A percentile compares a stretch with the other conserved stretches of the same genome.
Evolutionary conservation across 1,140 invertebrate species (phyloP).

Genomic region (Campoletis sonorensis): DNA sequence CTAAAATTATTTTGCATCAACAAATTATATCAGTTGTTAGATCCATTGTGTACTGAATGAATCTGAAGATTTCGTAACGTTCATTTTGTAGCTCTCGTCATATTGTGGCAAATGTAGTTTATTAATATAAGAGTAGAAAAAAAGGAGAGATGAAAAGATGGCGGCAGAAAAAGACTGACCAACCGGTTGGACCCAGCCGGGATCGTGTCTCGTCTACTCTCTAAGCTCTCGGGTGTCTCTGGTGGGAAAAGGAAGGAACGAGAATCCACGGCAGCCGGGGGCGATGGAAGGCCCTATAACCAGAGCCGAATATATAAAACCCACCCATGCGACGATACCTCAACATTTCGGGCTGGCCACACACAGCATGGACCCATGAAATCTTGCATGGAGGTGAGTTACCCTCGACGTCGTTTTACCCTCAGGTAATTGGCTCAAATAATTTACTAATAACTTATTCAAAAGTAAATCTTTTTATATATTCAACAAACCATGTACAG

Average conservation of each 20-base stretch:
- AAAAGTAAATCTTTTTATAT: background rate
- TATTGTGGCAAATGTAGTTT: background rate
- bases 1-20: background rate
- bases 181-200: conserved; percentile 70
- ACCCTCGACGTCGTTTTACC: background rate
- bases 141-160: conserved; percentile 71
- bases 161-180: conserved; percentile 70
- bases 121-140: conserved; percentile 55
- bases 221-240: conserved; percentile 62
- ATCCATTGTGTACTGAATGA: background rate
- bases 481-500: background rate
- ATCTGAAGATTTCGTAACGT: background rate
- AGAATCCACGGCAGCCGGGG: conserved; percentile 17
- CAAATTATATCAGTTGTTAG: background rate
- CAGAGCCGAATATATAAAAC: conserved; percentile 32
- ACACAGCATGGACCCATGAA: background rate
- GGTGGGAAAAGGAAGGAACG: conserved; percentile 15
- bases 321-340: conserved; percentile 30
- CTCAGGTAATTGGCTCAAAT: conserved; percentile 6
- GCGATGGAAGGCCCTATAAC: conserved; percentile 31
- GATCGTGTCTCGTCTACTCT: conserved; percentile 47
- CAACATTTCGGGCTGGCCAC: conserved; percentile 3
- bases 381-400: conserved; percentile 4
- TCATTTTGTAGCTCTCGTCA: background rate
- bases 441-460: background rate